These are phyloP conservation scores for Trichopoda pennipes DNA, from an alignment of 2,888 invertebrate species.

Conservation along the genomic window DNA sequence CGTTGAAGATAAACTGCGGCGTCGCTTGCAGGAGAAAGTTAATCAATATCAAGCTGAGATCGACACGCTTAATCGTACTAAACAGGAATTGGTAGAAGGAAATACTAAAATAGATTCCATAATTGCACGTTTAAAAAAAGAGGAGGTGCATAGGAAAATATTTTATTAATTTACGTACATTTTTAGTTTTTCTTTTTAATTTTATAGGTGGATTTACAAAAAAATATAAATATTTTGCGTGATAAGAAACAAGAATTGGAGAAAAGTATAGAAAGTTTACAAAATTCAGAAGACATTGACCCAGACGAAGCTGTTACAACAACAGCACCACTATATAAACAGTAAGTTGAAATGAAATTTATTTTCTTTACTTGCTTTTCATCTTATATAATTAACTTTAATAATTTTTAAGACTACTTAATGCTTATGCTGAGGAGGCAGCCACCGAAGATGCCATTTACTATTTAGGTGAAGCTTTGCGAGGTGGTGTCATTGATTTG, in stretches of 20 bases:
- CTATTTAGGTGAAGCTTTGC: conserved; percentile 96
- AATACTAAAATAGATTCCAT: conserved; percentile 91
- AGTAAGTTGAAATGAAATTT: conserved; percentile 83
- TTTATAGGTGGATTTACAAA: conserved; percentile 87
- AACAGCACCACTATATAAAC: conserved; percentile 96
- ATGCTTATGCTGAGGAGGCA: conserved; percentile 98
- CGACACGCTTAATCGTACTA: conserved; percentile 92
- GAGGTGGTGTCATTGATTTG: conserved; percentile 95
- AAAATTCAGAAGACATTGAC: conserved; percentile 90
- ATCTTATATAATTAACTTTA: neutral
- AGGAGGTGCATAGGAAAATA: conserved; percentile 82
- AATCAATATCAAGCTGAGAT: conserved; percentile 95
- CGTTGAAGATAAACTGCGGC: conserved; percentile 95
- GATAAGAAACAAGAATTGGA: conserved; percentile 94
- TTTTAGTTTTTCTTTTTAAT: neutral
- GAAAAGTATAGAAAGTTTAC: conserved; percentile 88
- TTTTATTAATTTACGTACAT: neutral
- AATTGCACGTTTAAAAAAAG: conserved; percentile 87
- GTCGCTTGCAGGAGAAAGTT: conserved; percentile 93
- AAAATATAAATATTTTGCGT: conserved; percentile 90
- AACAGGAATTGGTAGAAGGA: conserved; percentile 92
- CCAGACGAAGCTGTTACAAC: conserved; percentile 98
- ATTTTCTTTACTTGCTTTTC: neutral
- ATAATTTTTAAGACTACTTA: conserved; percentile 85
- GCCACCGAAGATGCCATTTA: conserved; percentile 99